Base-by-base conservation (phyloP, 2,113 vertebrate species). In the Zosterops japonicus region DNA sequence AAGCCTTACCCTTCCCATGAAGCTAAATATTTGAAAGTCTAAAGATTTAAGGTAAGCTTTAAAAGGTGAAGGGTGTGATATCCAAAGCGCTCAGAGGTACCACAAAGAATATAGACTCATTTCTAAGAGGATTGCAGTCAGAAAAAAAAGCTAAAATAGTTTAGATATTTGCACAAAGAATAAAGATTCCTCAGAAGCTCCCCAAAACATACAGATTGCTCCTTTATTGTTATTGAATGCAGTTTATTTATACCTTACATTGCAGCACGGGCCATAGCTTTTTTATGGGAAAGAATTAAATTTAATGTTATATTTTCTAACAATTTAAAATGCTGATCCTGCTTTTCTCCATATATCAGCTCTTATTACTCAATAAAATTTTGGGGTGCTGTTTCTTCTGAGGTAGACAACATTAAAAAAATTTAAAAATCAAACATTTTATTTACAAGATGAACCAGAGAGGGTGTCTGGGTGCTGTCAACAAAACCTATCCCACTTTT, bases 21-120 rank as follows among this genome's bases (percentile, higher is more conserved):
- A 97, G 95, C 76, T 97, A 97, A 97, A 97, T 96, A 97, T 96
- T 97, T 77, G 47, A 81, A 95, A 97, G 95, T 95, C 97, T 97
- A 93, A 98, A 97, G 96, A 97, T 97, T 96, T 96, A 97, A 83
- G 96, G 97, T 97, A 96, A 72, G 4, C 10, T 50, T 36, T 49
- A 88, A 79, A 72, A 35, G 25, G 11, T 69, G 28, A 90, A 78
- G 28, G 20, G 7, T 46, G 24, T 57, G 98, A 97, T 96, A 97
- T 98, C 97, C 90, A 84, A 57, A 65, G 89, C 92, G 97, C 74
- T 93, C 90, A 96, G 84, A 90, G 83, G 31, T 46, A 71, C 85
- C 47, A 42, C 72, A 24, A 56, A 90, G 35, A 91, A 90, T 71
- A 91, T 8, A 29, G 14, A 21, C 27, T 57, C 61, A 63, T 89